Base-by-base conservation (phyloP, 2,113 vertebrate genomes). In the Hyla sarda region DNA sequence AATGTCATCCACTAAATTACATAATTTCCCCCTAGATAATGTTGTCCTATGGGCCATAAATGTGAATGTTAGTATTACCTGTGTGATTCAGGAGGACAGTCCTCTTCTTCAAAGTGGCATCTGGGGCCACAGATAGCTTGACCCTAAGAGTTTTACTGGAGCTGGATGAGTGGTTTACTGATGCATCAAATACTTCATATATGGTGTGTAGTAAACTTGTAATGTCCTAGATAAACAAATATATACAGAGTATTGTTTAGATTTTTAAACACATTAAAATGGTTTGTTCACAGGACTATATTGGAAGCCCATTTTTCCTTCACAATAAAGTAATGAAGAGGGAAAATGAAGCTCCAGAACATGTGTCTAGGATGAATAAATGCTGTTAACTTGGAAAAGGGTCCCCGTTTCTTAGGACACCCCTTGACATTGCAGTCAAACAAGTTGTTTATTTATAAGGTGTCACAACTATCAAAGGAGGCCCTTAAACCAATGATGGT, bases 141-240 rank as follows among this genome's bases (percentile, higher is more conserved):
- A 99, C 98, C 67, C 97, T 91, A 84, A 99, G 91, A 0, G 97
- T 99, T 94, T 99, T 99, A 92, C 97, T 99, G 88, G 96, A 98
- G 76, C 96, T 95, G 0, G 98, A 97, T 25, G 97, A 98, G 90
- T 99, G 98, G 93, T 99, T 99, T 89, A 99, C 98, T 0, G 98
- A 99, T 37, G 97, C 94, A 6, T 99, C 97, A 1, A 99, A 98
- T 65, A 99, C 98, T 90, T 99, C 98, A 11, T 99, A 99, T 93
- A 99, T 99, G 87, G 98, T 99, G 87, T 99, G 98, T 88, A 99
- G 95, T 90, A 99, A 92, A 92, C 98, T 98, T 88, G 98, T 99
- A 91, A 99, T 99, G 88, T 99, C 98, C 98, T 99, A 88, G 10
- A 89, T n/a, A 81, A 74, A 82, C 80, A 21, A 80, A n/a, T n/a